Base-by-base conservation (phyloP, 1,140 invertebrate genomes). In the Oncopodura yosiiana region DNA sequence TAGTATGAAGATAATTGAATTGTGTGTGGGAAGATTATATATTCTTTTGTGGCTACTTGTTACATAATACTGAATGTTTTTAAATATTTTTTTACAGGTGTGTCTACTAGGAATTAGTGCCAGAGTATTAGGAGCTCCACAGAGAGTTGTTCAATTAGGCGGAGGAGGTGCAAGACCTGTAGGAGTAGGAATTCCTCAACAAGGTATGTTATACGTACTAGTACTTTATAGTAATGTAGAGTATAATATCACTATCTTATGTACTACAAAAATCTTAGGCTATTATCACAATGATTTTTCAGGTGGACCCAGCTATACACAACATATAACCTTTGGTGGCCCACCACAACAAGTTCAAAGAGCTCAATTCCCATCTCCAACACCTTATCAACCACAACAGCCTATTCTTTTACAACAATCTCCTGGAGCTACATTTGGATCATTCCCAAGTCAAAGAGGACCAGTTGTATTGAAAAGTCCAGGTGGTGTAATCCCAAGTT, bases 291-390 rank as follows among this genome's bases (percentile, higher is more conserved):
- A n/a, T n/a, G n/a, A n/a, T n/a, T n/a, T n/a, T n/a, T n/a, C 9
- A n/a, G 52, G 32, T 26, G 53, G 57, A 26, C 55, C 58, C 3
- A 52, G 21, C 19, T 60, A 60, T 34, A 29, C 38, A 12, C 62
- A 60, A 23, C 55, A 60, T 27, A 34, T 61, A 21, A 24, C 39
- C 18, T 56, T 61, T 26, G 58, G 58, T 29, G 14, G 32, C n/a
- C 46, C 5, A 3, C 36, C 23, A 16, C n/a, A 6, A 2, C 38
- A 38, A 19, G 3, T 14, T 21, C 37, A 43, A 42, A 18, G 21
- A 8, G 37, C 45, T 9, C 9, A 9, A 34, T 5, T 3, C 14
- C 26, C 27, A 2, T 30, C 45, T 16, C 21, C 54, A n/a, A 21
- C 6, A 18, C 42, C 21, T 21, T 34, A 39, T 30, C 49, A 49